Evolutionary conservation across 1,140 invertebrate species (phyloP).

Genomic region (Ectropis grisescens): DNA sequence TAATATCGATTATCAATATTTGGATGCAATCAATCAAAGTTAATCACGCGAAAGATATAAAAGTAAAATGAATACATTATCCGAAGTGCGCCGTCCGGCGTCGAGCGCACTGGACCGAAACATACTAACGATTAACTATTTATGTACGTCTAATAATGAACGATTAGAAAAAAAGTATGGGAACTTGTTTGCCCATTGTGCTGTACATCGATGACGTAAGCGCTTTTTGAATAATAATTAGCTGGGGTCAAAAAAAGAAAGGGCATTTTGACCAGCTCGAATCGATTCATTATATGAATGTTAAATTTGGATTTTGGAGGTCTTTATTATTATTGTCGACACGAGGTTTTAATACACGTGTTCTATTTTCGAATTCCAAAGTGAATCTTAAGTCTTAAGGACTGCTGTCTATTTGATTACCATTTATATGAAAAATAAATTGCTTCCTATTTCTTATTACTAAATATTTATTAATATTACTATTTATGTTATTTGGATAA

Average conservation of each 20-base stretch:
- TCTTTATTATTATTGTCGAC: background rate
- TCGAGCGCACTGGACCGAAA: slow-evolving; percentile 33
- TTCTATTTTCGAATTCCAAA: too few species aligned
- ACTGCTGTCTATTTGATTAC: too few species aligned
- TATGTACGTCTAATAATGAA: slow-evolving; percentile 43
- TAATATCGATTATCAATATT: slow-evolving; percentile 64
- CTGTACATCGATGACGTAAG: slow-evolving; percentile 41
- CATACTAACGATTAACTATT: slow-evolving; percentile 33
- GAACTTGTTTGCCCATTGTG: slow-evolving; percentile 30
- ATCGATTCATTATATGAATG: background rate
- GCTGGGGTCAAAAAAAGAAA: slow-evolving; percentile 4
- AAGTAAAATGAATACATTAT: slow-evolving; percentile 65
- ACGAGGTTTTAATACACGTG: background rate
- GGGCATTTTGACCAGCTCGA: background rate
- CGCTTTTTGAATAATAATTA: slow-evolving; percentile 37
- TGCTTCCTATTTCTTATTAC: too few species aligned
- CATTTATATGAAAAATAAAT: too few species aligned
- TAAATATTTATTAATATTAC: too few species aligned
- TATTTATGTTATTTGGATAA: too few species aligned
- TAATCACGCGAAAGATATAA: slow-evolving; percentile 67
- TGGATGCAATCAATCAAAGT: slow-evolving; percentile 66
- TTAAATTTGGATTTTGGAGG: background rate
- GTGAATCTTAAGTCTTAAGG: too few species aligned
- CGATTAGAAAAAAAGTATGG: slow-evolving; percentile 51
- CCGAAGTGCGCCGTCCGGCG: slow-evolving; percentile 38